Conservation (phyloP, 2,797 vertebrate species). For the Trichosurus vulpecula region DNA sequence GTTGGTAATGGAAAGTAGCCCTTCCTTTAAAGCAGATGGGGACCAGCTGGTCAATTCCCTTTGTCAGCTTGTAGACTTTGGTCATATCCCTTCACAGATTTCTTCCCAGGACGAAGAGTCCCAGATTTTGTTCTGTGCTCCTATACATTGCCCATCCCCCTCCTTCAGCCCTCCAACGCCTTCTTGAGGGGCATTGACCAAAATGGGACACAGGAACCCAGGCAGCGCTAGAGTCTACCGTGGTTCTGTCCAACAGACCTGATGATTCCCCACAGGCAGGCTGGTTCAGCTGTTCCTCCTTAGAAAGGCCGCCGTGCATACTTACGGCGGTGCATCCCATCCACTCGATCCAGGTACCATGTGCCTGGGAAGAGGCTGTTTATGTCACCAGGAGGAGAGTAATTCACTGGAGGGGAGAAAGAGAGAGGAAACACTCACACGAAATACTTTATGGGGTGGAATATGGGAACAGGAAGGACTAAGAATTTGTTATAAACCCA, state of each 20-base stretch:
- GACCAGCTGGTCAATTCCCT: background rate
- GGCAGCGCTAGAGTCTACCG: background rate
- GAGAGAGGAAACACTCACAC: background rate
- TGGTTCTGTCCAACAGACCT: background rate
- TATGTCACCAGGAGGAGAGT: slow-evolving; percentile 81
- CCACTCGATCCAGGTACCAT: slow-evolving; percentile 85
- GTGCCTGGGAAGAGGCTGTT: slow-evolving; percentile 85
- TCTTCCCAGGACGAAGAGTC: background rate
- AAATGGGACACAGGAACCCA: background rate
- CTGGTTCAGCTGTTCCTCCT: background rate
- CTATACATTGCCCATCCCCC: background rate
- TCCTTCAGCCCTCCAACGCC: background rate
- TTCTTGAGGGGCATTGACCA: background rate
- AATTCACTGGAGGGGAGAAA: slow-evolving; percentile 78
- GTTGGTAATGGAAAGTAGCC: background rate
- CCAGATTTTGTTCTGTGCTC: background rate
- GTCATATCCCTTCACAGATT: background rate
- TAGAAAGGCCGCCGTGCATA: slow-evolving; percentile 81
- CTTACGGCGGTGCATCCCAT: slow-evolving; percentile 82
- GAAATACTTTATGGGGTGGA: background rate
- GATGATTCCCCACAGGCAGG: background rate
- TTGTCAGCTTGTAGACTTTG: background rate
- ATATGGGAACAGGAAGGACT: background rate
- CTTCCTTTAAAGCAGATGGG: background rate
- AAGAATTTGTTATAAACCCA: background rate